Conservation (phyloP, 2,113 vertebrate genomes). For the Cyprinodon tularosa region DNA sequence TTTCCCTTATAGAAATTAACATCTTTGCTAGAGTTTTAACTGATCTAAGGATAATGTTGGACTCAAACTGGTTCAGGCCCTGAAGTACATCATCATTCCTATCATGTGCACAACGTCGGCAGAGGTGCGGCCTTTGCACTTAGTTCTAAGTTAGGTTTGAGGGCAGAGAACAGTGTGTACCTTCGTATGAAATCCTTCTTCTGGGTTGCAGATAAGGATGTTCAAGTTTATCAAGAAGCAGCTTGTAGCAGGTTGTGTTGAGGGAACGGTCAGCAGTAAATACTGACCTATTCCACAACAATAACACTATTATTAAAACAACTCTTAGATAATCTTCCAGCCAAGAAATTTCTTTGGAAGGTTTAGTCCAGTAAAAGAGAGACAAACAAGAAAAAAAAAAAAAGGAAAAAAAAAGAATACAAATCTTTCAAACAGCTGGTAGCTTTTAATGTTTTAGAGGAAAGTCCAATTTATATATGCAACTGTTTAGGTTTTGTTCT, state of each 20-base stretch:
- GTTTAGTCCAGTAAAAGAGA: neutral
- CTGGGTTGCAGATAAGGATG: neutral
- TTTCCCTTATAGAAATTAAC: no score
- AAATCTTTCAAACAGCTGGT: no score
- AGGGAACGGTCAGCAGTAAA: neutral
- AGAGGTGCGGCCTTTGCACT: neutral
- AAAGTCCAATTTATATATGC: no score
- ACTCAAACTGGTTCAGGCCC: neutral
- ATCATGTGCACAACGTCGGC: neutral
- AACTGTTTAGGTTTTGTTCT: no score
- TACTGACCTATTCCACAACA: neutral
- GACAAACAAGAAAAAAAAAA: no score
- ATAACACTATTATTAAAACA: neutral
- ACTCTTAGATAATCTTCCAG: no score
- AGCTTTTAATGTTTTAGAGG: no score
- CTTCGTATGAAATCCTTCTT: neutral
- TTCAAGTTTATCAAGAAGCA: neutral
- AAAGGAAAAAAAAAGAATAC: no score
- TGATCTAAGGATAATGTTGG: neutral
- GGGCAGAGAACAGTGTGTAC: neutral
- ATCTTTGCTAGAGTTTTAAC: neutral
- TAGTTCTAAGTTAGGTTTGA: neutral
- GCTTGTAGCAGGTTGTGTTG: neutral
- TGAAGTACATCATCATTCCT: neutral
- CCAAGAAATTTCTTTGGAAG: neutral